phyloP scores from a whole-genome alignment of 2,113 vertebrate genomes.

The Marmota flaviventris region DNA sequence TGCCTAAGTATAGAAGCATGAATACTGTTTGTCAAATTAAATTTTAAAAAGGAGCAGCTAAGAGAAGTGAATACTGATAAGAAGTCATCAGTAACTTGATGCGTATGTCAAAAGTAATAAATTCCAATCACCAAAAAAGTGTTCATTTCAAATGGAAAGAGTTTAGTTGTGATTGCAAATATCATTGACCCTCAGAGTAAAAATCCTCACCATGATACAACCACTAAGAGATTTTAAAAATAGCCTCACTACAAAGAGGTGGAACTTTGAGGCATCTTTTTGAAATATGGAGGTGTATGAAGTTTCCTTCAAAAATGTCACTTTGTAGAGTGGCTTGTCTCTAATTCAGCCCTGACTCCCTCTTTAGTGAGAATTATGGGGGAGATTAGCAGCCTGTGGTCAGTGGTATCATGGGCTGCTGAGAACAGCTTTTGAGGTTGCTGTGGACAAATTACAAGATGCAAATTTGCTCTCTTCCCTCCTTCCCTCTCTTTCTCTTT shows the following conservation, averaged over 20 bases:
- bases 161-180: not conserved
- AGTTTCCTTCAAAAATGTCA: conserved; percentile 49
- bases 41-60: not conserved
- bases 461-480: not conserved
- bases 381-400: not conserved
- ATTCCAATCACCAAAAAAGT: not conserved
- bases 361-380: not conserved
- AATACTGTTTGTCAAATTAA: conserved; percentile 15
- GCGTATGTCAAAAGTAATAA: conserved; percentile 5
- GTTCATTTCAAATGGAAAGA: conserved; percentile 30
- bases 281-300: conserved; percentile 22
- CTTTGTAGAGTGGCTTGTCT: conserved; percentile 16
- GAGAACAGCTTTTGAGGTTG: not conserved
- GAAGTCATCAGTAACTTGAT: not conserved
- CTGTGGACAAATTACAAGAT: not conserved
- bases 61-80: conserved; percentile 25
- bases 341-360: not conserved
- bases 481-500: not conserved
- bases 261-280: conserved; percentile 29
- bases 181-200: not conserved
- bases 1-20: not conserved
- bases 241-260: not conserved
- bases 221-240: conserved; percentile 22
- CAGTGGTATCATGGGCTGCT: not conserved
- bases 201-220: not conserved